Evolutionary conservation across 2,113 vertebrate species (phyloP), one percentile per base, ranked within the genome.

Genomic region (Centropus unirufus): DNA sequence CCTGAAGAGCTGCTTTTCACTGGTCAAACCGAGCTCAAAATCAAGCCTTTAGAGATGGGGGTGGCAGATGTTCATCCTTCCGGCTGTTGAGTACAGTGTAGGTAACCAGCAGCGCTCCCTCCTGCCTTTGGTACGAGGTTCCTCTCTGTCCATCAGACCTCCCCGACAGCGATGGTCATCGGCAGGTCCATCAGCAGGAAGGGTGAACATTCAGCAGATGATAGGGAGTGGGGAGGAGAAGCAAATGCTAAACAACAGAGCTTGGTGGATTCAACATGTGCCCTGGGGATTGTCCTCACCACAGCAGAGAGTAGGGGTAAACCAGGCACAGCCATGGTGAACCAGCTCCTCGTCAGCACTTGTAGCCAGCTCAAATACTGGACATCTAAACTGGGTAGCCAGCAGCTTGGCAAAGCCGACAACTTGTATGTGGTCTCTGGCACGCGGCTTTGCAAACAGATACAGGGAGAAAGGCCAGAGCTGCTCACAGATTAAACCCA

Each of bases 91-190:
- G 30, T 1, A 3, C 1, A 7, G 44, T 54, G 49, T 18, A n/a
- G n/a, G 32, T 52, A n/a, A 47, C 19, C 8, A 7, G 2, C 12
- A 47, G 20, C 14, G n/a, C 24, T 18, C 42, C 44, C 23, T 86
- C 46, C 66, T 77, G 40, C 39, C 70, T 70, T 55, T 1, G 3
- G 23, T 14, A 46, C 0, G 8, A 44, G 16, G 14, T 39, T 54
- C 32, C 29, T 7, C 30, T 62, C 32, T 3, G 0, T 8, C 27
- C 47, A 18, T 12, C 36, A 62, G 49, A 22, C 6, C 24, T 46
- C 14, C 13, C 36, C 46, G 5, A 6, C 32, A 63, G 44, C 2
- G 3, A 0, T 12, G 57, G 21, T 5, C 62, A n/a, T 14, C 0
- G 0, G 6, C 77, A 83, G 27, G 8, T 13, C 12, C 6, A 0